phyloP scores from a whole-genome alignment of 2,888 invertebrate genomes.

The Ophion slaviceki region DNA sequence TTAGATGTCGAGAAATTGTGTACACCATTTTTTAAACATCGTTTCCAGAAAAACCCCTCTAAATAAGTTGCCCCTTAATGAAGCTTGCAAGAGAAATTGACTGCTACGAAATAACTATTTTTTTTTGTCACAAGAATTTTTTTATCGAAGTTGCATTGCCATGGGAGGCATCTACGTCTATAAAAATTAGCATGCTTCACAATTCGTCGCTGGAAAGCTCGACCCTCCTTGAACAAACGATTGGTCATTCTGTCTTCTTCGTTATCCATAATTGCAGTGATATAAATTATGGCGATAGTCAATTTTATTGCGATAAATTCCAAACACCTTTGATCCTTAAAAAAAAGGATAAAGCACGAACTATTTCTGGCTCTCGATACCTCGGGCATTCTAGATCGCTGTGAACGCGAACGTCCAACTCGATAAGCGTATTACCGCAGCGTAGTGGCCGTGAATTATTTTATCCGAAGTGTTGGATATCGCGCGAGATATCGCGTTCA shows the following conservation, averaged over 20 bases:
- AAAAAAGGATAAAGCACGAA: slow-evolving; percentile 2
- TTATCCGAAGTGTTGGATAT: slow-evolving; percentile 54
- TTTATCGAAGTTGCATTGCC: too few species aligned
- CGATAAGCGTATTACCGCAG: slow-evolving; percentile 36
- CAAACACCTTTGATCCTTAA: background rate
- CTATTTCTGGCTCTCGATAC: background rate
- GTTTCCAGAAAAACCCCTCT: too few species aligned
- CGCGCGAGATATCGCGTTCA: slow-evolving; percentile 60
- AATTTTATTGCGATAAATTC: background rate
- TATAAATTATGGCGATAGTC: background rate
- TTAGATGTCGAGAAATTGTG: too few species aligned
- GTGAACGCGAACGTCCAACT: background rate
- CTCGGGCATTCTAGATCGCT: background rate
- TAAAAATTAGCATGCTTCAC: too few species aligned
- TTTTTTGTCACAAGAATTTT: too few species aligned
- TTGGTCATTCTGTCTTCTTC: background rate
- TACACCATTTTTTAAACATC: too few species aligned
- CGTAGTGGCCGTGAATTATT: slow-evolving; percentile 58
- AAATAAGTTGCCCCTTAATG: too few species aligned
- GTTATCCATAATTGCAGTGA: background rate
- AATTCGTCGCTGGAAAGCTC: too few species aligned
- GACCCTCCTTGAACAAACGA: too few species aligned
- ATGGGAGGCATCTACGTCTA: too few species aligned
- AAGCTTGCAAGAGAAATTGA: too few species aligned
- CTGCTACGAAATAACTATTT: too few species aligned